Percentiles rank a stretch among this genome's conserved stretches.
These are phyloP conservation scores for Xiphias gladius DNA, from an alignment of 2,113 vertebrate genomes.

Conservation along the genomic window DNA sequence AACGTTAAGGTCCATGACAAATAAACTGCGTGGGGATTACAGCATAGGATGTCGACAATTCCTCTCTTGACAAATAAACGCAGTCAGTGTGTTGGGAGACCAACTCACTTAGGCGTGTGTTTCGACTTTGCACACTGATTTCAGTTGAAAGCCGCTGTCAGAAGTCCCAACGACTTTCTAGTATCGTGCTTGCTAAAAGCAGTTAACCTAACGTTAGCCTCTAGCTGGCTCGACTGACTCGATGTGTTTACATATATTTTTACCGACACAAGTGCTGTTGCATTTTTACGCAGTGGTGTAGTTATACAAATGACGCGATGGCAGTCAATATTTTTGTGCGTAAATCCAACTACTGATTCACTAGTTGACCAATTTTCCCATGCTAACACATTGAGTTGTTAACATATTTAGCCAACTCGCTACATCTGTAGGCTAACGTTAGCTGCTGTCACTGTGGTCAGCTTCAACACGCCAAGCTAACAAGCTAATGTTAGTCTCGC, in stretches of 20 bases:
- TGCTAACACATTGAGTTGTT: not conserved
- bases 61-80: not conserved
- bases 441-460: slow-evolving; percentile 53
- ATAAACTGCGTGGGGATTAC: not conserved
- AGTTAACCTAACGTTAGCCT: slow-evolving; percentile 51
- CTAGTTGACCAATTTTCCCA: not conserved
- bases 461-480: slow-evolving; percentile 30
- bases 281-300: not conserved
- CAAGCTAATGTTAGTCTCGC: slow-evolving; percentile 34
- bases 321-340: not conserved
- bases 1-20: slow-evolving; percentile 10
- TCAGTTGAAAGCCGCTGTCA: slow-evolving; percentile 65
- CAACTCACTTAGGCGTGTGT: not conserved
- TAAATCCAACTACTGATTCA: rapidly evolving
- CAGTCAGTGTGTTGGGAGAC: not conserved
- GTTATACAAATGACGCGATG: no score
- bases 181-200: slow-evolving; percentile 26
- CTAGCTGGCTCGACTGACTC: slow-evolving; percentile 11
- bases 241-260: slow-evolving; percentile 62
- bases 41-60: no score
- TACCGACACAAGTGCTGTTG: not conserved
- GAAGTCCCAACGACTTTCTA: slow-evolving; percentile 46
- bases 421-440: slow-evolving; percentile 35
- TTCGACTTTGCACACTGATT: not conserved
- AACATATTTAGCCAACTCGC: slow-evolving; percentile 40